Evolutionary conservation across 2,797 vertebrate genomes (phyloP).

Genomic region (Huso huso): DNA sequence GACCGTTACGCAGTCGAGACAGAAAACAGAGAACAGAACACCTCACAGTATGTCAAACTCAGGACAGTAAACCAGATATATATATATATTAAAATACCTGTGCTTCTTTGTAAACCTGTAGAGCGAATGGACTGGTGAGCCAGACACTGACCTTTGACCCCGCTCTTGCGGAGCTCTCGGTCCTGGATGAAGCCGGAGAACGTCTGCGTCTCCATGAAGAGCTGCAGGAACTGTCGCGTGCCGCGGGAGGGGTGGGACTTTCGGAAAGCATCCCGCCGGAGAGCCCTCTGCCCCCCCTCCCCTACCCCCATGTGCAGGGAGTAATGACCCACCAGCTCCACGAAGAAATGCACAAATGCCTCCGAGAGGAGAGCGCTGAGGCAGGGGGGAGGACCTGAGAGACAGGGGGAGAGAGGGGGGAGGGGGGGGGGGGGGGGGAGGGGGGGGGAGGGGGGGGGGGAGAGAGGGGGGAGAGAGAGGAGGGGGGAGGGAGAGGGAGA

Average conservation of each 20-base stretch:
- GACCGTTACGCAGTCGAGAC: too few relatives aligned
- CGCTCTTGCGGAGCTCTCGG: constrained; percentile 79
- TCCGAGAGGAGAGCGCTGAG: constrained; percentile 84
- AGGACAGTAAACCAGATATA: too few relatives aligned
- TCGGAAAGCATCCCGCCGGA: constrained; percentile 82
- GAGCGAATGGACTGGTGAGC: too few relatives aligned
- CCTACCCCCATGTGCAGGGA: constrained; percentile 76
- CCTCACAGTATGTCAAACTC: too few relatives aligned
- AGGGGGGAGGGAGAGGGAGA: too few relatives aligned
- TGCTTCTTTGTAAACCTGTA: neutral
- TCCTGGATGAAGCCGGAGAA: constrained; percentile 96
- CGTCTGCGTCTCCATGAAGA: constrained; percentile 98
- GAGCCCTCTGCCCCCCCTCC: constrained; percentile 59
- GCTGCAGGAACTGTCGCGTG: constrained; percentile 82
- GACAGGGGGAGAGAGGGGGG: too few relatives aligned
- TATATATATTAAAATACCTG: too few relatives aligned
- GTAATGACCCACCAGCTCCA: constrained; percentile 91
- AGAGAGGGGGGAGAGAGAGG: too few relatives aligned
- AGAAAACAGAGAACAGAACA: too few relatives aligned
- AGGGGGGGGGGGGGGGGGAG: too few relatives aligned
- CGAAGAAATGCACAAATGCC: constrained; percentile 88
- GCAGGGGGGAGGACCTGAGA: constrained; percentile 38
- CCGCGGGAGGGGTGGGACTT: constrained; percentile 80
- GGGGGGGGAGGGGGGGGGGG: too few relatives aligned
- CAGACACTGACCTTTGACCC: constrained; percentile 64